phyloP scores from a whole-genome alignment of 2,113 vertebrate genomes.

The Macquaria ambigua region DNA sequence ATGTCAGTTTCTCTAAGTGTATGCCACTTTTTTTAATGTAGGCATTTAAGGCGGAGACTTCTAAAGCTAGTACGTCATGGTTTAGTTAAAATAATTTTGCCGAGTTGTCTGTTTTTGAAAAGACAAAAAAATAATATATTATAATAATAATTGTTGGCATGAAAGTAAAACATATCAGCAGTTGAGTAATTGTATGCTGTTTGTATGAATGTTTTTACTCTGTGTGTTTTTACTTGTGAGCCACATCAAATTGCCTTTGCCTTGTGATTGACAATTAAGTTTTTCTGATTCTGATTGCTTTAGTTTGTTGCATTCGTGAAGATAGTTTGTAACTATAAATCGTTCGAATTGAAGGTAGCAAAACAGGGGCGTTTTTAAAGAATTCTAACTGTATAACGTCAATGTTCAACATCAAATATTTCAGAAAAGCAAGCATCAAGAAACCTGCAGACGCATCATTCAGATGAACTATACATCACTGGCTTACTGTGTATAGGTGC shows the following conservation, averaged over 20 bases:
- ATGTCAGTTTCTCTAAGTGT: neutral
- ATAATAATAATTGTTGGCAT: neutral
- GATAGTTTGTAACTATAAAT: neutral
- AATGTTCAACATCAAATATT: neutral
- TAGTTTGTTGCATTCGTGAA: neutral
- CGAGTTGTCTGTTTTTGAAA: neutral
- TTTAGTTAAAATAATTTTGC: neutral
- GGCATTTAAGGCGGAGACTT: neutral
- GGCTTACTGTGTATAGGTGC: constrained; percentile 20
- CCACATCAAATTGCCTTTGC: neutral
- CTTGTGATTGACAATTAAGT: neutral
- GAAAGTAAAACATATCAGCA: neutral
- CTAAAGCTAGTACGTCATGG: neutral
- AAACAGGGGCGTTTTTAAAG: neutral
- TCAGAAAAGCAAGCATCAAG: neutral
- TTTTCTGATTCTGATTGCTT: neutral
- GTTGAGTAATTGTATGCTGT: neutral
- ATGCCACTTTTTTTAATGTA: neutral
- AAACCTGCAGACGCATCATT: constrained; percentile 20
- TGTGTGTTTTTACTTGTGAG: neutral
- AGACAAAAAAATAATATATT: neutral
- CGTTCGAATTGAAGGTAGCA: neutral
- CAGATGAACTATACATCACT: neutral
- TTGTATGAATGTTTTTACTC: neutral
- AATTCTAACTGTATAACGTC: neutral